Evolutionary conservation across 1,140 invertebrate genomes (phyloP), one percentile per base, ranked within the genome.

Genomic region (Pachyrhynchus sulphureomaculatus): DNA sequence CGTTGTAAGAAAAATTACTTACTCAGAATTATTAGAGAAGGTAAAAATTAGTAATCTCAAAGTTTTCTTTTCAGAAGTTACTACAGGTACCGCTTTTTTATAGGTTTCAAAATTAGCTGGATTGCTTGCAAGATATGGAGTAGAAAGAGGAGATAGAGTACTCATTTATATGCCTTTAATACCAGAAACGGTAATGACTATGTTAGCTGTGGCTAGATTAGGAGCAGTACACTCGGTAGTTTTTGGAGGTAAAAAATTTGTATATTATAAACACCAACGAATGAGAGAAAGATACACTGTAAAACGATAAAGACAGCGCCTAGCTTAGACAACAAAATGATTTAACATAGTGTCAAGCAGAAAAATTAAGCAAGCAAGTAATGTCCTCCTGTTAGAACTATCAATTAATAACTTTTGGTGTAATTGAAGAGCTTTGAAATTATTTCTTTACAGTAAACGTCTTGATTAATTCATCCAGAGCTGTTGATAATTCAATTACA

Each of bases 151-250:
- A 0, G 89, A 91, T 63, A 77, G 85, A 1, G 91, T 93, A 0
- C 78, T 95, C 0, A 93, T 96, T 61, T 96, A 95, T 73, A 95
- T 96, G 92, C 93, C 93, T 0, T 80, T 95, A 5, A 89, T 95
- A 32, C 92, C 92, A 0, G 91, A 95, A 78, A 88, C 91, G 0
- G 83, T 95, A 23, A 83, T 94, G 23, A 85, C 92, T 0, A 94
- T 95, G 86, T 73, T 95, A 54, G 92, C 92, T 0, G 87, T 85
- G 0, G 89, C 85, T 3, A 79, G 93, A 32, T 77, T 95, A 10
- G 93, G 93, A 0, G 93, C 91, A 4, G 79, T 93, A 9, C 92
- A 96, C 72, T 93, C 91, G 0, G 86, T 93, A 2, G 91, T 95
- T 6, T 94, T 95, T 75, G 92, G 92, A 70, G 92, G 89, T 89